Evolutionary conservation across 1,140 invertebrate species (phyloP).

Genomic region (Drosophila tani): DNA sequence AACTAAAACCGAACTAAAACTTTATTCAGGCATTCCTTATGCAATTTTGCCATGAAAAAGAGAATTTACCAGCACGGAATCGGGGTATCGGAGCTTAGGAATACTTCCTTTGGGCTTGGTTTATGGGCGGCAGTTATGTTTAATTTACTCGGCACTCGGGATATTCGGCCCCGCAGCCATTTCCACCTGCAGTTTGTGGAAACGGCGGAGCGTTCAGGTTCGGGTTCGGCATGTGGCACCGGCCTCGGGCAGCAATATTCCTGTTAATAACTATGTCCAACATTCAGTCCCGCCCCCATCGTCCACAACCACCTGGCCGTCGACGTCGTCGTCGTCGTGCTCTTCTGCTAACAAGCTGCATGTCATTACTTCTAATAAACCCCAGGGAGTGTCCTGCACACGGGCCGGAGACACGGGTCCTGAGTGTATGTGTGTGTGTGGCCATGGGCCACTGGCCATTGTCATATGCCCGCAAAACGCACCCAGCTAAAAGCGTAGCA

Average conservation of each 20-base stretch:
- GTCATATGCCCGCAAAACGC: conserved; percentile 29
- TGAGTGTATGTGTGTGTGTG: conserved; percentile 14
- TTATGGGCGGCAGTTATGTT: conserved; percentile 55
- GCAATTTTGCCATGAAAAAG: not conserved
- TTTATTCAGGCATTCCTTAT: not conserved
- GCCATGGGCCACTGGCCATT: conserved; percentile 14
- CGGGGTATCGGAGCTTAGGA: not conserved
- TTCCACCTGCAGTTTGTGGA: conserved; percentile 38
- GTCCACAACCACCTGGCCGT: not conserved
- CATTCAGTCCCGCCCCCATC: conserved; percentile 10
- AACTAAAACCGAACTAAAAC: conserved; percentile 15
- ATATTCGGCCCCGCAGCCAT: conserved; percentile 8
- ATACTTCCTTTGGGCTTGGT: conserved; percentile 12
- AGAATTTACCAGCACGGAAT: not conserved
- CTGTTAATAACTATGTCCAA: conserved; percentile 49
- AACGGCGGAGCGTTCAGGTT: not conserved
- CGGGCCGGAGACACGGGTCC: conserved; percentile 7
- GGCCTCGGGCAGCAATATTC: conserved; percentile 34
- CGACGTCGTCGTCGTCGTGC: not conserved
- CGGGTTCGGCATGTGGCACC: conserved; percentile 16
- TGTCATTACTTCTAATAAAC: conserved; percentile 79
- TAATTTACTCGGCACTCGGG: conserved; percentile 43
- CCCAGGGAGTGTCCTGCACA: conserved; percentile 43
- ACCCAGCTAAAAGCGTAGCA: conserved; percentile 44
- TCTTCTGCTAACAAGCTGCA: conserved; percentile 55